These are phyloP conservation scores for Philaenus spumarius DNA, from an alignment of 1,140 invertebrate species.

Conservation along the genomic window DNA sequence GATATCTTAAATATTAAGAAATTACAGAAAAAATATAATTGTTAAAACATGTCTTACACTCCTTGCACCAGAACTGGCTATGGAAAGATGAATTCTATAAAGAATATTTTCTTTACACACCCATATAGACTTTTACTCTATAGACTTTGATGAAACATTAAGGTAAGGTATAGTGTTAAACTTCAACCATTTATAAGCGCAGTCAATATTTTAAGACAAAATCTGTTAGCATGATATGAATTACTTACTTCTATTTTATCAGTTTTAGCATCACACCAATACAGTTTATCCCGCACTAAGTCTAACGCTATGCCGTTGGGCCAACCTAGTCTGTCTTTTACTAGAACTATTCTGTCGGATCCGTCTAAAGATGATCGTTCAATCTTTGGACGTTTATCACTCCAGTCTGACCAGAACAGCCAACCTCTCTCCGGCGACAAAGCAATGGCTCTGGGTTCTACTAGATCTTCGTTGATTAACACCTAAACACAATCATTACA, in stretches of 20 bases:
- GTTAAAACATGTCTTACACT: no score
- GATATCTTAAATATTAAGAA: no score
- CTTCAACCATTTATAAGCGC: no score
- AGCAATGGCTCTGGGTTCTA: constrained; percentile 74
- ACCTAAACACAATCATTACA: constrained; percentile 40
- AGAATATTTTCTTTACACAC: no score
- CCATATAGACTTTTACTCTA: no score
- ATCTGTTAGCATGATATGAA: no score
- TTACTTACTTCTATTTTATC: constrained; percentile 83
- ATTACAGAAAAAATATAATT: no score
- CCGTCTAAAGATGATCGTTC: constrained; percentile 88
- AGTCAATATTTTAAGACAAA: no score
- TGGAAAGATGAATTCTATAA: no score
- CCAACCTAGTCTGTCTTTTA: constrained; percentile 81
- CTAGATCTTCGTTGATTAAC: constrained; percentile 65
- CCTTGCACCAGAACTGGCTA: no score
- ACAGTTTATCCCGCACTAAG: constrained; percentile 69
- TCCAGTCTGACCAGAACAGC: constrained; percentile 98
- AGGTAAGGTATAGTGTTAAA: no score
- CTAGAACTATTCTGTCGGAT: constrained; percentile 61
- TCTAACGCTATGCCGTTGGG: constrained; percentile 94
- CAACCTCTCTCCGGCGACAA: constrained; percentile 71
- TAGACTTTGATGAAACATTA: no score
- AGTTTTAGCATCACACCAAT: constrained; percentile 92
- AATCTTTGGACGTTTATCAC: constrained; percentile 82